Conservation (phyloP, 2,888 invertebrate species). For the Brachypalpus laphriformis region DNA sequence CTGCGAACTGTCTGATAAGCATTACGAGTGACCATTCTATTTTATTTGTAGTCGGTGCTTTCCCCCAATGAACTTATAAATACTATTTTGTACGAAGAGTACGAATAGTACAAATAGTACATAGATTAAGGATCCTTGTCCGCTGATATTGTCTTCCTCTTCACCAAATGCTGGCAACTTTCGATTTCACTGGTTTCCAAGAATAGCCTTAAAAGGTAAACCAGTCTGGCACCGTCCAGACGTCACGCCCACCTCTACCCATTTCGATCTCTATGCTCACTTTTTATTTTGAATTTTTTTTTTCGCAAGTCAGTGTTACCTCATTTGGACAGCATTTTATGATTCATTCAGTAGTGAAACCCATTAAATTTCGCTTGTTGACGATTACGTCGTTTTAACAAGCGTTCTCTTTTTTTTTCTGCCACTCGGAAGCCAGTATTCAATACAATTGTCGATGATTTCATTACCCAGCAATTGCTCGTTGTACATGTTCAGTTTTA, state of each 20-base stretch:
- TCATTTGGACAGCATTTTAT: constrained; percentile 21
- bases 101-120: too few species aligned
- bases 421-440: background rate
- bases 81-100: too few species aligned
- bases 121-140: too few species aligned
- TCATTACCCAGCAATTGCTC: constrained; percentile 23
- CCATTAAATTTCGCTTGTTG: constrained; percentile 20
- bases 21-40: too few species aligned
- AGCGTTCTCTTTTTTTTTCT: background rate
- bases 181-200: background rate
- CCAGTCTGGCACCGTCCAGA: background rate
- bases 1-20: too few species aligned
- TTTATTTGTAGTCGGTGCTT: too few species aligned
- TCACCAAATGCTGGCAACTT: too few species aligned
- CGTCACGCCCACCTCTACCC: background rate
- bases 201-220: too few species aligned
- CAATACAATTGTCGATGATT: constrained; percentile 39
- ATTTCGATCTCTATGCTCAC: background rate
- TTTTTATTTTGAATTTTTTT: background rate
- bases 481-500: constrained; percentile 20
- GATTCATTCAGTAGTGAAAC: constrained; percentile 37
- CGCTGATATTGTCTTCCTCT: too few species aligned
- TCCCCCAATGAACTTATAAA: too few species aligned
- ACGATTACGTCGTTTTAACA: constrained; percentile 5
- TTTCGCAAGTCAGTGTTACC: background rate